Percentiles rank a stretch among this genome's conserved stretches.
Conservation (phyloP, 2,888 invertebrate genomes). For the Proisotoma minuta region DNA sequence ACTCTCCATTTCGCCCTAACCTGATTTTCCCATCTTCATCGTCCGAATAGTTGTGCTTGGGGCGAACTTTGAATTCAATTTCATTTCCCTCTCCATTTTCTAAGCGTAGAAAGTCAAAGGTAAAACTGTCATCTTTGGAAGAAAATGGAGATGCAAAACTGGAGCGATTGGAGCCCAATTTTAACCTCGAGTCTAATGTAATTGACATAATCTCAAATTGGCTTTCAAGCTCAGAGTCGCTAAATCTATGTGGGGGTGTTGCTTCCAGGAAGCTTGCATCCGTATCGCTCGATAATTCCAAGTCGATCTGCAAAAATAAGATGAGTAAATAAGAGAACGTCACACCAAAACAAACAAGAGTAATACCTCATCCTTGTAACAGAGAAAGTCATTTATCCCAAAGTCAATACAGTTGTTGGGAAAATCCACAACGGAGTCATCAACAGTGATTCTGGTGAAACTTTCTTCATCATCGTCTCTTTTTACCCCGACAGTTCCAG, state of each 20-base stretch:
- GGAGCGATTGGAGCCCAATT: background rate
- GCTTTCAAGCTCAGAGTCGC: conserved; percentile 42
- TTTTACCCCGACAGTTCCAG: conserved; percentile 1
- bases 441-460: conserved; percentile 27
- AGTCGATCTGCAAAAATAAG: conserved; percentile 34
- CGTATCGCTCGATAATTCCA: conserved; percentile 42
- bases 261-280: conserved; percentile 40
- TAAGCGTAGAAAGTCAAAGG: conserved; percentile 4
- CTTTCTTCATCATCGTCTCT: conserved; percentile 21
- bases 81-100: background rate
- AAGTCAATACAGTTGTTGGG: conserved; percentile 42
- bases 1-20: background rate
- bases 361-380: conserved; percentile 42
- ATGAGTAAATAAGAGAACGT: too few species aligned
- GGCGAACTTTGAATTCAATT: conserved; percentile 15
- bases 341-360: too few species aligned
- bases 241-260: conserved; percentile 43
- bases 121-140: conserved; percentile 18
- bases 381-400: conserved; percentile 45
- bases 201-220: conserved; percentile 44
- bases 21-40: background rate
- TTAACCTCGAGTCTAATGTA: conserved; percentile 35
- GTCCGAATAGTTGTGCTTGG: background rate
- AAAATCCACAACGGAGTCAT: conserved; percentile 30
- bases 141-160: conserved; percentile 9